These are phyloP conservation scores for Brevimyrus niger DNA, from an alignment of 2,113 vertebrate genomes.

Conservation along the genomic window DNA sequence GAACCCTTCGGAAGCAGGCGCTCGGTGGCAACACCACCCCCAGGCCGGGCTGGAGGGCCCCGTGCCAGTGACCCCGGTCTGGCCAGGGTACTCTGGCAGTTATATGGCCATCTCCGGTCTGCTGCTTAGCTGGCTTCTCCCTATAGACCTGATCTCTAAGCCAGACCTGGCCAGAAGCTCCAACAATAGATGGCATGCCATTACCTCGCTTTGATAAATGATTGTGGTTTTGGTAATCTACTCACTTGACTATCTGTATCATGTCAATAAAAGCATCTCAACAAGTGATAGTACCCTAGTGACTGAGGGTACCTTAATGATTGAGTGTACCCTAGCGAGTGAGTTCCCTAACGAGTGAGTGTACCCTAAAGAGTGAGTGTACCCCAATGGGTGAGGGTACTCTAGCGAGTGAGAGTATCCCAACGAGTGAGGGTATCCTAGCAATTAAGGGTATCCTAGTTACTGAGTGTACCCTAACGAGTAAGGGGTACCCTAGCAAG, in stretches of 20 bases:
- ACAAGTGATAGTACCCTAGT: too few relatives aligned
- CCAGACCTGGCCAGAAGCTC: not conserved
- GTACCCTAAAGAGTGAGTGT: too few relatives aligned
- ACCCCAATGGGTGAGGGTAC: too few relatives aligned
- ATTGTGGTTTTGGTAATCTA: not conserved
- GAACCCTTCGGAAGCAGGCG: not conserved
- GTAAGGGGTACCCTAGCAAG: too few relatives aligned
- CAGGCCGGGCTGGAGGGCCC: not conserved
- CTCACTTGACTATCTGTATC: not conserved
- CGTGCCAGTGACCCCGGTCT: not conserved
- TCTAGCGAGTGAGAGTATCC: not conserved
- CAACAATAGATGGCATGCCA: not conserved
- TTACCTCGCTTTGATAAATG: not conserved
- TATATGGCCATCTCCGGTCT: not conserved
- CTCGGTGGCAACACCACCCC: not conserved
- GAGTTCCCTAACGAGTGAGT: too few relatives aligned
- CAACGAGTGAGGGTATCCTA: not conserved
- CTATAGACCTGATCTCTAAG: not conserved
- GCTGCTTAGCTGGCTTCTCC: not conserved
- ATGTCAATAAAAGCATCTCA: not conserved
- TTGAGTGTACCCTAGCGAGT: not conserved
- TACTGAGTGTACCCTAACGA: too few relatives aligned
- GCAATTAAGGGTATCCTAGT: too few relatives aligned
- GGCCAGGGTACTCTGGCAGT: not conserved
- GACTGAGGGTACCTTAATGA: too few relatives aligned